Evolutionary conservation across 2,113 vertebrate species (phyloP).

Genomic region (Oceanodroma tethys): DNA sequence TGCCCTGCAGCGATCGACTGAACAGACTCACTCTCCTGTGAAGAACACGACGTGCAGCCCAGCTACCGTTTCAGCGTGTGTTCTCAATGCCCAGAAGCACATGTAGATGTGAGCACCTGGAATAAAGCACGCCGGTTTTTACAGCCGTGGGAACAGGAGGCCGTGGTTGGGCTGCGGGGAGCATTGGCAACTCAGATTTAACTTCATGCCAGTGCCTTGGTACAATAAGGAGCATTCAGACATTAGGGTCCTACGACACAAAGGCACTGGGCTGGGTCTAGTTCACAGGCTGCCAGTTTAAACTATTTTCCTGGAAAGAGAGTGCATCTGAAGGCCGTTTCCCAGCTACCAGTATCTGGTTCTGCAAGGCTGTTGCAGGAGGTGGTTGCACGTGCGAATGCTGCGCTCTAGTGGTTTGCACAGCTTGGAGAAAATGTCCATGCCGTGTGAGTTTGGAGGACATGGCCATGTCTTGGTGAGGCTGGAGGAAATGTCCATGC

Average conservation of each 20-base stretch:
- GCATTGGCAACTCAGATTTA: neutral
- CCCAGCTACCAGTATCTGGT: fast-evolving
- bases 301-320: neutral
- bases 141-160: neutral
- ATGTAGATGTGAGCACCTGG: neutral
- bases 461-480: neutral
- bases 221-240: neutral
- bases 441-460: neutral
- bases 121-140: neutral
- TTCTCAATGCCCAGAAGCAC: neutral
- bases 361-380: neutral
- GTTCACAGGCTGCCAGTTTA: neutral
- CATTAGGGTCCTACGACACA: neutral
- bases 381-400: neutral
- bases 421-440: neutral
- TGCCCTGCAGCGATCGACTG: fast-evolving
- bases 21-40: neutral
- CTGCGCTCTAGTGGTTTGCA: slow-evolving; percentile 16
- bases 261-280: neutral
- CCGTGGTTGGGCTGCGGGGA: neutral
- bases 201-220: neutral
- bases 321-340: neutral
- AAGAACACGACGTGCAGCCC: neutral
- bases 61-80: fast-evolving
- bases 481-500: neutral